These are phyloP conservation scores for Slavum lentiscoides DNA, from an alignment of 2,888 invertebrate genomes.

Conservation along the genomic window DNA sequence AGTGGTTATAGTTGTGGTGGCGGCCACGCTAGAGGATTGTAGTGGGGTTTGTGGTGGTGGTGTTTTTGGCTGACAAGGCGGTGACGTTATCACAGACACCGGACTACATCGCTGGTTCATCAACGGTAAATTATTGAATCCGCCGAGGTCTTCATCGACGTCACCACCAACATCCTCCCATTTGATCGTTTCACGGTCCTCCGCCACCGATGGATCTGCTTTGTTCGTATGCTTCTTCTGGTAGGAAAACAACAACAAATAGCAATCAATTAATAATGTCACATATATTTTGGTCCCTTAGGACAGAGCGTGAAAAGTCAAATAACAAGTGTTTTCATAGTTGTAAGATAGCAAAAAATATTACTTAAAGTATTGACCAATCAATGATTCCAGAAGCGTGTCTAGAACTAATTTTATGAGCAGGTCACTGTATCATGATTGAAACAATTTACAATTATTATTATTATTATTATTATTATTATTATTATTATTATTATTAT, in stretches of 20 bases:
- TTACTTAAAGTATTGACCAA: too few species aligned
- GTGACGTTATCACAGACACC: slow-evolving; percentile 59
- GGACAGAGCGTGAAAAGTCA: too few species aligned
- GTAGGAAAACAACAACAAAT: background rate
- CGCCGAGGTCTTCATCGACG: background rate
- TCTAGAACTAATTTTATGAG: too few species aligned
- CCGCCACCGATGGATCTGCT: slow-evolving; percentile 5
- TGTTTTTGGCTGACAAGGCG: slow-evolving; percentile 54
- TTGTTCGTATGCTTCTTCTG: slow-evolving; percentile 48
- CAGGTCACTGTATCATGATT: too few species aligned
- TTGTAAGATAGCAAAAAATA: too few species aligned
- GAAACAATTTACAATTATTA: too few species aligned
- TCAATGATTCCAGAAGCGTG: too few species aligned
- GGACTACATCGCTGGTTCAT: slow-evolving; percentile 57
- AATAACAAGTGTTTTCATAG: too few species aligned
- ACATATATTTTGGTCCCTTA: background rate
- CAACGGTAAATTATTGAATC: slow-evolving; percentile 48
- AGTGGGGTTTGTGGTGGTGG: slow-evolving; percentile 57
- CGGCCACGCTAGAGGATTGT: slow-evolving; percentile 58
- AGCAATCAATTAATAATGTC: background rate
- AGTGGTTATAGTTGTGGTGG: slow-evolving; percentile 54
- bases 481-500: too few species aligned
- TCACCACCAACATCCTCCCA: slow-evolving; percentile 26
- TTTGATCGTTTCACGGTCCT: slow-evolving; percentile 54
- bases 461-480: too few species aligned